phyloP scores from a whole-genome alignment of 1,140 invertebrate species.

The Oryzaephilus surinamensis region DNA sequence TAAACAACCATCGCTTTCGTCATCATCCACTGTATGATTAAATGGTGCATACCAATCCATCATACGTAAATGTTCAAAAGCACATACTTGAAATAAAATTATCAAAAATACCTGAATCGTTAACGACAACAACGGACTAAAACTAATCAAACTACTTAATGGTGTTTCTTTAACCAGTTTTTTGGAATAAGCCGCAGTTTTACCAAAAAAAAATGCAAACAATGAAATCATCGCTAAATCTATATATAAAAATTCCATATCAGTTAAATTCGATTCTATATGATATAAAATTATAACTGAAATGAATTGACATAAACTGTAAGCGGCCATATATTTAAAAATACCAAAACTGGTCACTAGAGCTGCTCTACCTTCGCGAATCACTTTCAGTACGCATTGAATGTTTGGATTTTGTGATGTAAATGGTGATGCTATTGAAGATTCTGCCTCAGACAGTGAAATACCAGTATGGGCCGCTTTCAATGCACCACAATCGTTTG shows the following conservation, averaged over 20 bases:
- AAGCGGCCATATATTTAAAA: slow-evolving; percentile 84
- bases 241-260: slow-evolving; percentile 75
- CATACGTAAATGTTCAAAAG: slow-evolving; percentile 51
- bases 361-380: slow-evolving; percentile 89
- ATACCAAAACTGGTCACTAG: slow-evolving; percentile 93
- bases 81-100: slow-evolving; percentile 53
- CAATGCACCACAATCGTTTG: slow-evolving; percentile 94
- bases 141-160: slow-evolving; percentile 53
- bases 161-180: slow-evolving; percentile 58
- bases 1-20: slow-evolving; percentile 45
- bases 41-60: slow-evolving; percentile 66
- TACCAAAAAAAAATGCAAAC: slow-evolving; percentile 77
- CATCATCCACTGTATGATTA: slow-evolving; percentile 35
- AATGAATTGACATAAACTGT: slow-evolving; percentile 74
- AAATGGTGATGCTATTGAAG: slow-evolving; percentile 92
- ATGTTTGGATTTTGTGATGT: slow-evolving; percentile 85
- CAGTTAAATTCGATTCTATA: slow-evolving; percentile 69
- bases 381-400: slow-evolving; percentile 78
- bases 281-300: slow-evolving; percentile 86
- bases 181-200: slow-evolving; percentile 62
- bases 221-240: slow-evolving; percentile 71
- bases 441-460: slow-evolving; percentile 92
- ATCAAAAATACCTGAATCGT: slow-evolving; percentile 64
- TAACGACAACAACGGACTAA: slow-evolving; percentile 55
- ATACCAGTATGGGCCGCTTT: slow-evolving; percentile 93